phyloP scores from a whole-genome alignment of 2,888 invertebrate species.

The Agriopis aurantiaria region DNA sequence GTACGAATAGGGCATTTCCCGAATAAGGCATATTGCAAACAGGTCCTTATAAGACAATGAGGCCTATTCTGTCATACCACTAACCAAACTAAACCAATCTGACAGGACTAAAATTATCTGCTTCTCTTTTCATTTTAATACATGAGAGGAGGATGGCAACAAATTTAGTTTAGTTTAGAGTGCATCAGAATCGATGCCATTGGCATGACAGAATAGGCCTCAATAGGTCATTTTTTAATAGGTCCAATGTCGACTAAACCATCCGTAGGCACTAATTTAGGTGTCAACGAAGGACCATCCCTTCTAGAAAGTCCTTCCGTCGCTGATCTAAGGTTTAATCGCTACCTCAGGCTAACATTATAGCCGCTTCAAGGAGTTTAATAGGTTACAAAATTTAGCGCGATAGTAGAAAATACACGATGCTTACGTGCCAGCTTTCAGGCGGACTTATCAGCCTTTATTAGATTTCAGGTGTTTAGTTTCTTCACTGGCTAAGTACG shows the following conservation, averaged over 20 bases:
- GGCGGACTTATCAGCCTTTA: constrained; percentile 75
- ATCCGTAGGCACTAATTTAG: not conserved
- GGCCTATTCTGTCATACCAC: too few species aligned
- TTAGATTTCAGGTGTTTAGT: constrained; percentile 75
- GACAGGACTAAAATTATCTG: too few species aligned
- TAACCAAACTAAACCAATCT: too few species aligned
- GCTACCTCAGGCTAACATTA: constrained; percentile 85
- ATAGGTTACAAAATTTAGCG: constrained; percentile 85
- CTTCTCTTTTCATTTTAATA: too few species aligned
- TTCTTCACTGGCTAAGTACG: constrained; percentile 56
- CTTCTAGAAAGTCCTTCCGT: constrained; percentile 49
- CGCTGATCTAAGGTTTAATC: constrained; percentile 80
- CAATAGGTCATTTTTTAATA: too few species aligned
- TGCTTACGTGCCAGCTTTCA: constrained; percentile 78
- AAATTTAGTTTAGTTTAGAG: too few species aligned
- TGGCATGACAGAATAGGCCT: too few species aligned
- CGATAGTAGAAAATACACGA: constrained; percentile 84
- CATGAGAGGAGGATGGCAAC: too few species aligned
- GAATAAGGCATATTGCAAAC: too few species aligned
- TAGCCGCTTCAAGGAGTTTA: constrained; percentile 84
- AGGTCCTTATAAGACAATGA: too few species aligned
- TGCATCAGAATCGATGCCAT: too few species aligned
- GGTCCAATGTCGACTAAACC: not conserved
- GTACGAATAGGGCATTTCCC: too few species aligned
- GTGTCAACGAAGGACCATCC: constrained; percentile 31